These are phyloP conservation scores for Sebastes elongatus DNA, from an alignment of 2,797 vertebrate genomes.

Conservation along the genomic window DNA sequence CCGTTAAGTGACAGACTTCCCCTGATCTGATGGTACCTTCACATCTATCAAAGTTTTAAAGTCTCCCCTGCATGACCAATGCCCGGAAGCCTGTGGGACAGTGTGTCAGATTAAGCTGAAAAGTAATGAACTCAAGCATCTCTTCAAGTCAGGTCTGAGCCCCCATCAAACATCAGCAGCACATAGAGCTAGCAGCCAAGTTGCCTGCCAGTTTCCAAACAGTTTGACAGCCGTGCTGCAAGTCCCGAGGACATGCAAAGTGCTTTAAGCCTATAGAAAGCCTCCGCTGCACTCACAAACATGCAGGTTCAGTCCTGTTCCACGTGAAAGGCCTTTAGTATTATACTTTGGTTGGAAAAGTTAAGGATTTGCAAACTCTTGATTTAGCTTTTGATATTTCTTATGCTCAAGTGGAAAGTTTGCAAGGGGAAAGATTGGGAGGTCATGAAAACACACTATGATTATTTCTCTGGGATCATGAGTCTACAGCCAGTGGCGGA, in stretches of 20 bases:
- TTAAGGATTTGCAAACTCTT: not conserved
- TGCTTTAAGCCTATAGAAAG: conserved; percentile 32
- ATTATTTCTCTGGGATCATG: not conserved
- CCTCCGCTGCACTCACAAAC: conserved; percentile 39
- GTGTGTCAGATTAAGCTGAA: conserved; percentile 37
- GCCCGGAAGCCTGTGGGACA: not conserved
- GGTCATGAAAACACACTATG: not conserved
- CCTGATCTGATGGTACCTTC: not conserved
- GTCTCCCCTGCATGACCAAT: not conserved
- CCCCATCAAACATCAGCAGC: conserved; percentile 31
- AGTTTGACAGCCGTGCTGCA: conserved; percentile 37
- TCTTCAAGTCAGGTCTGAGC: conserved; percentile 31
- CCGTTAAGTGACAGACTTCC: conserved; percentile 3
- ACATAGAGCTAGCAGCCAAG: conserved; percentile 29
- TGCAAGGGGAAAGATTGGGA: not conserved
- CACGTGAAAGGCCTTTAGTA: not conserved
- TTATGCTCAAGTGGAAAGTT: not conserved
- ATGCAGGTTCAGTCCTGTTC: conserved; percentile 59
- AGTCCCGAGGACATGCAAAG: conserved; percentile 40
- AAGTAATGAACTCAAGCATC: conserved; percentile 39
- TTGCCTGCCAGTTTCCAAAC: conserved; percentile 47
- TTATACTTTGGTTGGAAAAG: conserved; percentile 1
- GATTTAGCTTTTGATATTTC: not conserved
- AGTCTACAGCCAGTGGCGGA: no score
- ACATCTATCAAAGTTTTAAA: conserved; percentile 22